These are phyloP conservation scores for Octomys mimax DNA, from an alignment of 2,797 vertebrate genomes.

Conservation along the genomic window DNA sequence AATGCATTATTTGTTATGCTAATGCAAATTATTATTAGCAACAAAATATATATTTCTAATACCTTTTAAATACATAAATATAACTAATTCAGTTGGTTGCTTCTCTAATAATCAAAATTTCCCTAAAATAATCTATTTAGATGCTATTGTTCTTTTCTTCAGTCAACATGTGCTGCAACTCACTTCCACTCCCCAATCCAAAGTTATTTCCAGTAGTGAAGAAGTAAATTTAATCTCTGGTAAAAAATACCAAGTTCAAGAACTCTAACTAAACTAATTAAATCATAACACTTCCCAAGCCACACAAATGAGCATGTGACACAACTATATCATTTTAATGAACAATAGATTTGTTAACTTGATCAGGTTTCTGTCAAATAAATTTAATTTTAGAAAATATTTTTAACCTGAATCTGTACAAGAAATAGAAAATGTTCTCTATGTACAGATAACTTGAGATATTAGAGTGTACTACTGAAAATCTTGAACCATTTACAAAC, in stretches of 20 bases:
- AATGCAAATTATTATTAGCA: not conserved
- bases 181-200: not conserved
- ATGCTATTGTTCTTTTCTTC: not conserved
- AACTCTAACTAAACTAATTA: not conserved
- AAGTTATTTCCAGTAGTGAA: not conserved
- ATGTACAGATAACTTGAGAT: not conserved
- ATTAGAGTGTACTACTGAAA: not conserved
- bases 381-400: not conserved
- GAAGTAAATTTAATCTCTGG: not conserved
- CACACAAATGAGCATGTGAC: not conserved
- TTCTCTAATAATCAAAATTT: not conserved
- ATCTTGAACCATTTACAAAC: not conserved
- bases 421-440: not conserved
- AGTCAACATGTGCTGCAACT: not conserved
- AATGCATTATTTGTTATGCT: not conserved
- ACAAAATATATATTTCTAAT: not conserved
- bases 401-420: not conserved
- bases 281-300: not conserved
- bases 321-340: not conserved
- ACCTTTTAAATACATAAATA: not conserved
- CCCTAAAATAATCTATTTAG: not conserved
- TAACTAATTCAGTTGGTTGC: not conserved
- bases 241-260: not conserved
- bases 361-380: not conserved
- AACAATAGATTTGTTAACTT: not conserved